phyloP scores from a whole-genome alignment of 2,797 vertebrate species.

The Enteromius paludinosus region DNA sequence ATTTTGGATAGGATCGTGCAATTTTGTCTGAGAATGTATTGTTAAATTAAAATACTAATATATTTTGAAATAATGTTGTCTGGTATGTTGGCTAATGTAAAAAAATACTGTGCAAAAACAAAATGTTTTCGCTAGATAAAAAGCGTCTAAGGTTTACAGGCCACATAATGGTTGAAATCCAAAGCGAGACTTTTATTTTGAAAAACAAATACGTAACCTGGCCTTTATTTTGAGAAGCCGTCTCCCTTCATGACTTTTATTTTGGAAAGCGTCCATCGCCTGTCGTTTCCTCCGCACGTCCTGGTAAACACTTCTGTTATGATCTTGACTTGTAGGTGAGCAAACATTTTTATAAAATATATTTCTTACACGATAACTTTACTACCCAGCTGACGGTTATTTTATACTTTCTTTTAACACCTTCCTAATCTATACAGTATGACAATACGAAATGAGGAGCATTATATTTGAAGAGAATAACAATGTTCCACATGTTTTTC shows the following conservation, averaged over 20 bases:
- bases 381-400: background rate
- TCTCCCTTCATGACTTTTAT: background rate
- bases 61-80: background rate
- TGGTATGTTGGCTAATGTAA: background rate
- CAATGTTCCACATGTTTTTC: background rate
- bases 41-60: conserved; percentile 6
- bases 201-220: background rate
- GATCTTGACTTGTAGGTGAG: conserved; percentile 39
- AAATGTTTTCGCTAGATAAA: background rate
- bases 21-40: background rate
- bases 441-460: background rate
- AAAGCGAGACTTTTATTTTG: background rate
- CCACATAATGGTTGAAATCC: background rate
- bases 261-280: conserved; percentile 3
- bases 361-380: background rate
- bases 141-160: background rate
- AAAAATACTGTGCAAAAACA: background rate
- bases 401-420: background rate
- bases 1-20: background rate
- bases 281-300: background rate
- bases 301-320: background rate
- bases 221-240: conserved; percentile 18
- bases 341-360: background rate
- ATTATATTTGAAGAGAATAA: background rate
- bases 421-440: background rate